A percentile compares a stretch with the other conserved stretches of the same genome.
Evolutionary conservation across 2,797 vertebrate species (phyloP).

Genomic region (Premnoplex brunnescens): DNA sequence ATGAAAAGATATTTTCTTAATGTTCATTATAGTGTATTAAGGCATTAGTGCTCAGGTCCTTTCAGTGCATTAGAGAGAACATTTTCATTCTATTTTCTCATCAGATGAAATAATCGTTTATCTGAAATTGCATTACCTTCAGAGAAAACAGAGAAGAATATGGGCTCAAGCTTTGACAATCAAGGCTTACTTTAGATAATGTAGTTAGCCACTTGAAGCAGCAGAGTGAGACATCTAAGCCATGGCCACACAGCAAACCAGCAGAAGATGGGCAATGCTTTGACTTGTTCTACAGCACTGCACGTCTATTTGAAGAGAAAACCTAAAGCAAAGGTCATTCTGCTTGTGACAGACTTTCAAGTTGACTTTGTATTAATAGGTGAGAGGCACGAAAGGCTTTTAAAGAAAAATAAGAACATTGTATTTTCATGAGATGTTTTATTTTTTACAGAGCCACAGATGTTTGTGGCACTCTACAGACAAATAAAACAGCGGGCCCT

Average conservation of each 20-base stretch:
- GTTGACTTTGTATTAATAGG: neutral
- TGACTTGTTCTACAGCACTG: neutral
- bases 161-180: slow-evolving; percentile 30
- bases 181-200: slow-evolving; percentile 56
- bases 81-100: slow-evolving; percentile 11
- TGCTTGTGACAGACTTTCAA: neutral
- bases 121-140: slow-evolving; percentile 58
- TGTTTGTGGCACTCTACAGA: neutral
- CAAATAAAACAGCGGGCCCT: neutral
- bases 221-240: slow-evolving; percentile 25
- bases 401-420: neutral
- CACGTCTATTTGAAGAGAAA: neutral
- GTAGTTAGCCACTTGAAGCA: slow-evolving; percentile 42
- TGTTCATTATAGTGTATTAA: slow-evolving; percentile 39
- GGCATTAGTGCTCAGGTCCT: slow-evolving; percentile 17
- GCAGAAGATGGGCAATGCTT: neutral
- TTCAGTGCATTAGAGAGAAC: slow-evolving; percentile 48
- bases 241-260: neutral
- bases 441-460: neutral
- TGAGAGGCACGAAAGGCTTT: neutral
- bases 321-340: slow-evolving; percentile 2
- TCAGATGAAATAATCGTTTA: slow-evolving; percentile 54
- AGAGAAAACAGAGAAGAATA: slow-evolving; percentile 25
- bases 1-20: slow-evolving; percentile 51
- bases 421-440: neutral